These are phyloP conservation scores for Oxyura jamaicensis DNA, from an alignment of 2,113 vertebrate genomes.

Conservation along the genomic window DNA sequence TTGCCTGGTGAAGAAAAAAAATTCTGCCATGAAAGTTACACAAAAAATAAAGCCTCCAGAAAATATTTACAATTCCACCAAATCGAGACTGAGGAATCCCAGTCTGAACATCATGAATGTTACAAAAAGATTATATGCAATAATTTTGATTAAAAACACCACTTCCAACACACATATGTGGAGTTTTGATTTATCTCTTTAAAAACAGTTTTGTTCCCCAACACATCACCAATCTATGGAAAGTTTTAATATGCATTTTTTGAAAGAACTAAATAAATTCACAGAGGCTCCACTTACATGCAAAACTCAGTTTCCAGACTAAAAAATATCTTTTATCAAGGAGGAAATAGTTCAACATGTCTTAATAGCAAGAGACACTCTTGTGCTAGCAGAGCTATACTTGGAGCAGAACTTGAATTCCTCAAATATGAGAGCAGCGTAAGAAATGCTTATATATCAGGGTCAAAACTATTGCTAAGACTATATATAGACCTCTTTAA, in stretches of 20 bases:
- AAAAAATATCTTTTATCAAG: neutral
- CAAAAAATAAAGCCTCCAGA: neutral
- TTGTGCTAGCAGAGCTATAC: neutral
- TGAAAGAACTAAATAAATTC: neutral
- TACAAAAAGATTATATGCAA: neutral
- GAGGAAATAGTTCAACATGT: neutral
- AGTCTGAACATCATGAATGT: neutral
- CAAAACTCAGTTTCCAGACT: neutral
- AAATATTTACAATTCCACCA: neutral
- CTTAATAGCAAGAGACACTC: neutral
- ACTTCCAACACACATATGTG: neutral
- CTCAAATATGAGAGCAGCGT: neutral
- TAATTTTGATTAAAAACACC: neutral
- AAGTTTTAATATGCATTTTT: neutral
- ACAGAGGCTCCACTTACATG: neutral
- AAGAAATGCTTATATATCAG: neutral
- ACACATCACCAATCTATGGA: neutral
- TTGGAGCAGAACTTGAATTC: neutral
- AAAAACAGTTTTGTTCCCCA: neutral
- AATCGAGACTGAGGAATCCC: neutral
- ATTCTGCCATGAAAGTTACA: neutral
- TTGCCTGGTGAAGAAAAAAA: slow-evolving; percentile 80
- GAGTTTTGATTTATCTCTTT: neutral
- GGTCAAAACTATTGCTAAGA: neutral
- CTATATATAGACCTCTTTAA: neutral